Percentiles rank a stretch among this genome's conserved stretches.
Conservation (phyloP, 2,797 vertebrate genomes). For the Oreonectes daqikongensis region DNA sequence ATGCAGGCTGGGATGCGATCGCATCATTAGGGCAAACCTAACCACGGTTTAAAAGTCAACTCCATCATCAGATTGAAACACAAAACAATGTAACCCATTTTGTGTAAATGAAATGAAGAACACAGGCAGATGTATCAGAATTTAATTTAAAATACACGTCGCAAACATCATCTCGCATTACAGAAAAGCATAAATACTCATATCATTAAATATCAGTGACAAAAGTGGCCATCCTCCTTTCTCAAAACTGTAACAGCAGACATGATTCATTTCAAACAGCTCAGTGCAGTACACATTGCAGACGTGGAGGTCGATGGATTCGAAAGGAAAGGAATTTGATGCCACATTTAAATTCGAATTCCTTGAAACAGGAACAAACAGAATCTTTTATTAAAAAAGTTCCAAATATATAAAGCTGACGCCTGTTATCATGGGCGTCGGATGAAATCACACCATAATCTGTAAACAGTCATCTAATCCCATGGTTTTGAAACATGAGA, state of each 20-base stretch:
- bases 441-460: conserved; percentile 42
- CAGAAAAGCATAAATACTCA: conserved; percentile 67
- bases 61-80: not conserved
- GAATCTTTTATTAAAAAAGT: conserved; percentile 75
- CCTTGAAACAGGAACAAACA: conserved; percentile 83
- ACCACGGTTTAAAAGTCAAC: not conserved
- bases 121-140: not conserved
- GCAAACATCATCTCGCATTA: conserved; percentile 32
- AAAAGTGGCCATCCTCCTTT: conserved; percentile 64
- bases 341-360: conserved; percentile 69
- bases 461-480: conserved; percentile 60
- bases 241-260: conserved; percentile 34
- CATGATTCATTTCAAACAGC: not conserved
- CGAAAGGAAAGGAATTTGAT: conserved; percentile 59
- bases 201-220: conserved; percentile 59
- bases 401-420: conserved; percentile 66
- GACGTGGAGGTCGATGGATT: conserved; percentile 34
- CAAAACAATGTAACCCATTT: not conserved
- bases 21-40: not conserved
- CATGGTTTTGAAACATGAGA: conserved; percentile 10
- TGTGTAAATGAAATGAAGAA: too few species aligned
- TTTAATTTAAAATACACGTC: conserved; percentile 52
- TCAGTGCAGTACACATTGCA: conserved; percentile 50
- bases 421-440: conserved; percentile 16
- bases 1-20: not conserved